Base-by-base conservation (phyloP, 2,113 vertebrate genomes). In the Ceyx cyanopectus region DNA sequence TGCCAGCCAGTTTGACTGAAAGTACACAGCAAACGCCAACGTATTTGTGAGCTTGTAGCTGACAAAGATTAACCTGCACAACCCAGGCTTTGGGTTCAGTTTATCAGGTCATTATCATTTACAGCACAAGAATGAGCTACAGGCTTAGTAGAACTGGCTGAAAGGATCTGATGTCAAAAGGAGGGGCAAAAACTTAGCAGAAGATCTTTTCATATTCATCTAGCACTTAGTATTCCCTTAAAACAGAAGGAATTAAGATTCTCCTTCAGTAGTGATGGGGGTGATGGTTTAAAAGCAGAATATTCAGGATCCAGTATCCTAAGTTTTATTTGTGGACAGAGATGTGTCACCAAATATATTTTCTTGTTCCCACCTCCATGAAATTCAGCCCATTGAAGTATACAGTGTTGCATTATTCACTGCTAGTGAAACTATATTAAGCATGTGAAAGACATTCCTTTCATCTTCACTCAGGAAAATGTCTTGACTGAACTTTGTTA, bases 391-490 rank as follows among this genome's bases (percentile, higher is more conserved):
- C 78, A 85, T 80, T 92, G 91, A 79, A 77, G 16, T 30, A 34
- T 45, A 83, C 14, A 22, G 81, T 7, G 68, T 56, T 76, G 79
- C 70, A 80, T 94, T 93, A 89, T 81, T 93, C 81, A 76, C 58
- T 79, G 86, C 81, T 92, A 93, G 87, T 95, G 92, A 85, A 73
- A 87, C 81, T 95, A 77, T 85, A 86, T 85, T 82, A 91, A 63
- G 81, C 80, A 75, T 66, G 66, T 74, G 92, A 94, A 94, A 94
- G 89, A 83, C 61, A 61, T 60, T 67, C 48, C 92, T 85, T 81
- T 81, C 51, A 70, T 81, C 70, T 40, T 85, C 85, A 89, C 78
- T 51, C 51, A 92, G 72, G 61, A 94, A 93, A 82, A 56, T 0
- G 7, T 63, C 92, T 94, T 63, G 57, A 91, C 60, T 80, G 68